Evolutionary conservation across 2,888 invertebrate genomes (phyloP).

Genomic region (Drosophila rubida): DNA sequence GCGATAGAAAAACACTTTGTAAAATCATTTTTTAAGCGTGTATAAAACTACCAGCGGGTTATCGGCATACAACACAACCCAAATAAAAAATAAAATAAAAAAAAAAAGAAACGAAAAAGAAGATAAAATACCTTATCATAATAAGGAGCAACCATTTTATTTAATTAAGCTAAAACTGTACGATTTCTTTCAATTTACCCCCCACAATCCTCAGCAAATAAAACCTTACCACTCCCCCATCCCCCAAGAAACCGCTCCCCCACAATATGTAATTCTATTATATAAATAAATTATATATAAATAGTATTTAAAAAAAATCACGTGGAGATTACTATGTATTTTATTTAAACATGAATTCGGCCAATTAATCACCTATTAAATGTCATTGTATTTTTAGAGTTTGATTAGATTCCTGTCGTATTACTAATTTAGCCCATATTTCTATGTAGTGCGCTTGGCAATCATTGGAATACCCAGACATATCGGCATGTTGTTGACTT

Average conservation of each 20-base stretch:
- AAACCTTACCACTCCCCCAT: conserved; percentile 38
- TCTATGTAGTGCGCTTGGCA: background rate
- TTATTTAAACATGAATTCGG: conserved; percentile 8
- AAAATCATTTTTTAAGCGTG: conserved; percentile 76
- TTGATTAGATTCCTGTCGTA: conserved; percentile 3
- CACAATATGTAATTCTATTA: conserved; percentile 76
- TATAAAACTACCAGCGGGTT: conserved; percentile 52
- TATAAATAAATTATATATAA: conserved; percentile 81
- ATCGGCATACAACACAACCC: conserved; percentile 40
- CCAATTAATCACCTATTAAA: conserved; percentile 1
- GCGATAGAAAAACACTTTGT: conserved; percentile 62
- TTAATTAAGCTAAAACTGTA: conserved; percentile 65
- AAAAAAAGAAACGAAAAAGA: conserved; percentile 22
- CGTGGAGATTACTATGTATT: background rate
- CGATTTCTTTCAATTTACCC: conserved; percentile 65
- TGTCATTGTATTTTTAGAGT: conserved; percentile 5
- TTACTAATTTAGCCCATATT: background rate
- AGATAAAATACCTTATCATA: conserved; percentile 42
- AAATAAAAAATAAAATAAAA: conserved; percentile 29
- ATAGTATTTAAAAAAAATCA: conserved; percentile 72
- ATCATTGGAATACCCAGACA: background rate
- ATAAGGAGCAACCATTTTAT: conserved; percentile 62
- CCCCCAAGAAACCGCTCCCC: conserved; percentile 32
- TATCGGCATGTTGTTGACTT: conserved; percentile 7
- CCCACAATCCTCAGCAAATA: conserved; percentile 38